phyloP scores from a whole-genome alignment of 2,113 vertebrate species.

The Apeltes quadracus region DNA sequence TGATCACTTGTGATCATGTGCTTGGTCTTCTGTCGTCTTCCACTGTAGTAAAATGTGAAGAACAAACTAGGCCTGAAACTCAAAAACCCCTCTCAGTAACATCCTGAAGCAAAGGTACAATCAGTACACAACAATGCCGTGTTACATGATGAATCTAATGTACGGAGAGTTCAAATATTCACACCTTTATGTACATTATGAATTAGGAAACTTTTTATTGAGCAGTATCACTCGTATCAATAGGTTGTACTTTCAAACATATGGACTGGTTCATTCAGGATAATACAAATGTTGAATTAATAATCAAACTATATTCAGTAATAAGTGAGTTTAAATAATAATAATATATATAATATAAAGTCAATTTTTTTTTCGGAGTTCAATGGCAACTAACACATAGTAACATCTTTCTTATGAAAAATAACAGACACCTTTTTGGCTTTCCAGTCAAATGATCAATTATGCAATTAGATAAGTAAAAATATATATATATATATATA shows the following conservation, averaged over 20 bases:
- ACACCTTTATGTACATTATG: background rate
- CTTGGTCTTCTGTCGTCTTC: background rate
- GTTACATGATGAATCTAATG: background rate
- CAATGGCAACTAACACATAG: too few species aligned
- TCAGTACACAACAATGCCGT: background rate
- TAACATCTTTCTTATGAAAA: too few species aligned
- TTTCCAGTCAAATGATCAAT: too few species aligned
- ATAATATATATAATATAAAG: too few species aligned
- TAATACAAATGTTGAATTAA: background rate
- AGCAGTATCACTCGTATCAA: background rate
- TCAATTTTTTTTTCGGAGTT: too few species aligned
- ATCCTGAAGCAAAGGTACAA: slow-evolving; percentile 17
- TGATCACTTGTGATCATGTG: background rate
- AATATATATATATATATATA: too few species aligned
- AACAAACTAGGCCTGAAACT: background rate
- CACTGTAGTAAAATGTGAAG: background rate
- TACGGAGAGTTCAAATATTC: background rate
- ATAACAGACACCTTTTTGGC: too few species aligned
- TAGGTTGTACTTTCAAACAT: background rate
- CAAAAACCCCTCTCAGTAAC: background rate
- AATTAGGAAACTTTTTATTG: background rate
- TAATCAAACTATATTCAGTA: background rate
- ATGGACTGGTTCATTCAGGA: background rate
- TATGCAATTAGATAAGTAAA: too few species aligned
- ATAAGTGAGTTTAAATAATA: too few species aligned